Conservation (phyloP, 2,797 vertebrate species). For the Pterois miles region DNA sequence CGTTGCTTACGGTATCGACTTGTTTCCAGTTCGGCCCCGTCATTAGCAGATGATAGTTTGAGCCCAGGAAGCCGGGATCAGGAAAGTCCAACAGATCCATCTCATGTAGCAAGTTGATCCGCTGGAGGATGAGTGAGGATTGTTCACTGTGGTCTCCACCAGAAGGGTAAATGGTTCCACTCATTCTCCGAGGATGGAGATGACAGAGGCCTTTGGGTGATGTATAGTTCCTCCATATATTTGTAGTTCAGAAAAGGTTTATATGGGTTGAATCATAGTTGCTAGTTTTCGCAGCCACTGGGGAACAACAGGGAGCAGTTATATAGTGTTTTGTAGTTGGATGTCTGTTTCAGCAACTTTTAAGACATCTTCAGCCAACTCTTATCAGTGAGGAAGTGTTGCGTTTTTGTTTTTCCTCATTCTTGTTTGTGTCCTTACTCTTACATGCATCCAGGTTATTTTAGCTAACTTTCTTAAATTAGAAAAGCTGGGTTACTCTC, state of each 20-base stretch:
- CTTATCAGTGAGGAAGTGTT: background rate
- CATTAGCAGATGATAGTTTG: constrained; percentile 66
- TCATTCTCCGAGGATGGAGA: background rate
- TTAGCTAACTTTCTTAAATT: background rate
- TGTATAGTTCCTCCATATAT: background rate
- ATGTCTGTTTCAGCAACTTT: background rate
- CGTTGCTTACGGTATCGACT: constrained; percentile 46
- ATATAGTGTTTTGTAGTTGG: background rate
- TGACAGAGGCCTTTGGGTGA: background rate
- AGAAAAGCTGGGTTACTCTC: background rate
- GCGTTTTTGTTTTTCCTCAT: background rate
- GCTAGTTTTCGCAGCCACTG: background rate
- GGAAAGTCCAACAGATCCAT: constrained; percentile 23
- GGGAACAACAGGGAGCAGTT: background rate
- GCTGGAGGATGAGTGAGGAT: constrained; percentile 8
- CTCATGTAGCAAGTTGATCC: constrained; percentile 37
- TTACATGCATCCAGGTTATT: too few species aligned
- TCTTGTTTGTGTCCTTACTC: background rate
- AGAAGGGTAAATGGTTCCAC: background rate
- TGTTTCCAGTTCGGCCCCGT: constrained; percentile 48
- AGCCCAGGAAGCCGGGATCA: constrained; percentile 10
- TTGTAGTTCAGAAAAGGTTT: background rate
- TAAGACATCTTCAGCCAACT: background rate
- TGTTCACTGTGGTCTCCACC: background rate
- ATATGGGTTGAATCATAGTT: background rate